Conservation (phyloP, 2,797 vertebrate species). For the Eremophila alpestris region DNA sequence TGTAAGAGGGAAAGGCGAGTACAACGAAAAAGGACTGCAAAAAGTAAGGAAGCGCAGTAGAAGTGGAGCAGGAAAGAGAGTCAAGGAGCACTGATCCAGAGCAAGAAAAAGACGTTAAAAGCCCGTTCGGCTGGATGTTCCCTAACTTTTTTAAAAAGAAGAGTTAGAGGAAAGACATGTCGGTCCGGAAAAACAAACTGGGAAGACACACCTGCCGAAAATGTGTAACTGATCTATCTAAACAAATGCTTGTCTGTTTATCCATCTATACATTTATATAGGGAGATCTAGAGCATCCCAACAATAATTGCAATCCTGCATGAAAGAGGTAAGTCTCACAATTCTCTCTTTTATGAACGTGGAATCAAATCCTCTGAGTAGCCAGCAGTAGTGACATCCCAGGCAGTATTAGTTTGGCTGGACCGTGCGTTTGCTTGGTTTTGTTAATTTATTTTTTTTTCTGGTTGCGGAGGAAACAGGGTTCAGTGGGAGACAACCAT, state of each 20-base stretch:
- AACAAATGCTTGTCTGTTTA: not conserved
- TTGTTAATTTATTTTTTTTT: not conserved
- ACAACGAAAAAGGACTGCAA: constrained; percentile 34
- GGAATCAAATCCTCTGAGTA: not conserved
- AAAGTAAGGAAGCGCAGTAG: not conserved
- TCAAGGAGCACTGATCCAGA: not conserved
- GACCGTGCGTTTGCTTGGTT: not conserved
- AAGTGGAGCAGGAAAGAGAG: not conserved
- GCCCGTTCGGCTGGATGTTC: not conserved
- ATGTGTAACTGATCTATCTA: not conserved
- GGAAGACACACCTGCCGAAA: constrained; percentile 23
- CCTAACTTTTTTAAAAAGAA: not conserved
- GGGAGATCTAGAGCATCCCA: not conserved
- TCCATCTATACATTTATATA: not conserved
- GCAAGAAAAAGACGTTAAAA: not conserved
- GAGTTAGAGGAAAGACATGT: not conserved
- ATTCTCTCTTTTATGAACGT: not conserved
- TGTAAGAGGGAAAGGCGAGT: constrained; percentile 35
- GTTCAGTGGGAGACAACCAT: not conserved
- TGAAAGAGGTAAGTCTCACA: constrained; percentile 2
- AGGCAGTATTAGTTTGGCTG: not conserved
- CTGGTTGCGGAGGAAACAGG: not conserved
- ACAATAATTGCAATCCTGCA: not conserved
- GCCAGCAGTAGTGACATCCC: not conserved
- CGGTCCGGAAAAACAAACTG: not conserved